These are phyloP conservation scores for Lithophane socia DNA, from an alignment of 2,888 invertebrate genomes.

Conservation along the genomic window DNA sequence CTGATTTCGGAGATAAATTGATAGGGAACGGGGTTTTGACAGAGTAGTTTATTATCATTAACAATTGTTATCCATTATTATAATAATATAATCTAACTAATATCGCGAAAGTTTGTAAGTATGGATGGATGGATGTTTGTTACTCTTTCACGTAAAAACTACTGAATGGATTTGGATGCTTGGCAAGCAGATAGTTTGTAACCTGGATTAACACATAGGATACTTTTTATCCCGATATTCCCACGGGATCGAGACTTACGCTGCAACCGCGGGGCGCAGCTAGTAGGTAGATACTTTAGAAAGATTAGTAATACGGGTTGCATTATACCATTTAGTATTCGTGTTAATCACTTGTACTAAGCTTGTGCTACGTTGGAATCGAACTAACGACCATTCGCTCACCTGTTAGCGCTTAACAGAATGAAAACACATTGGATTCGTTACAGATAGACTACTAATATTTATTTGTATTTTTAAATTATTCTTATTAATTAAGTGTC, in stretches of 20 bases:
- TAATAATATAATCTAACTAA: neutral
- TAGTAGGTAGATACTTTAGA: no score
- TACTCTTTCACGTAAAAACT: no score
- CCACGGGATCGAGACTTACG: no score
- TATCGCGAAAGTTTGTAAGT: no score
- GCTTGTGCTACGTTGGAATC: neutral
- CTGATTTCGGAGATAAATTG: slow-evolving; percentile 35
- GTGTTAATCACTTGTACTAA: neutral
- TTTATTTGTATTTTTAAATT: neutral
- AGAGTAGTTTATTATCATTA: neutral
- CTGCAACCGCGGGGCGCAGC: no score
- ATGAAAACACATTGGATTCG: neutral
- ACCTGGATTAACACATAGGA: no score
- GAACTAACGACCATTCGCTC: neutral
- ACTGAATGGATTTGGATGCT: no score
- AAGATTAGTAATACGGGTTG: neutral
- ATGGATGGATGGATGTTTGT: no score
- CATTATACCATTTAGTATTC: neutral
- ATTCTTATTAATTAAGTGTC: no score
- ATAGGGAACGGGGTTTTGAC: slow-evolving; percentile 1
- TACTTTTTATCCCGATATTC: no score
- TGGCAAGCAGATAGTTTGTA: no score
- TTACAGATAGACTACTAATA: neutral
- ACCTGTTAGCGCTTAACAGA: neutral
- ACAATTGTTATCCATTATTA: neutral